These are phyloP conservation scores for Hylaeus anthracinus DNA, from an alignment of 1,140 invertebrate genomes.

Conservation along the genomic window DNA sequence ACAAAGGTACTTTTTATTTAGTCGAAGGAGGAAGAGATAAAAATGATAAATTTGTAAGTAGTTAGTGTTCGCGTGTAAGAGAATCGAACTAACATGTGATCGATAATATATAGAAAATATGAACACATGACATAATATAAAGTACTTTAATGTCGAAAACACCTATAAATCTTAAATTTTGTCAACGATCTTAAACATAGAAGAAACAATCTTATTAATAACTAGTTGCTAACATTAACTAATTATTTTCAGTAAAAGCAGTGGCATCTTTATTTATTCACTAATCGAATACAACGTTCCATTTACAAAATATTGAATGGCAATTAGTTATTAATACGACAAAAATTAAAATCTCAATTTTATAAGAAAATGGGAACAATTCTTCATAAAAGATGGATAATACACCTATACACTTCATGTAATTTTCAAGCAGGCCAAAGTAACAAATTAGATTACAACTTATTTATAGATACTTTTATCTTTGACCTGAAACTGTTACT, in stretches of 20 bases:
- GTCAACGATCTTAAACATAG: slow-evolving; percentile 39
- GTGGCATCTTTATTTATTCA: slow-evolving; percentile 51
- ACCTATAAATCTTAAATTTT: slow-evolving; percentile 42
- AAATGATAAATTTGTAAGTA: not conserved
- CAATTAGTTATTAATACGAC: slow-evolving; percentile 53
- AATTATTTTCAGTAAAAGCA: slow-evolving; percentile 51
- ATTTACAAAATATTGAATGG: slow-evolving; percentile 45
- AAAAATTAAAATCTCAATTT: slow-evolving; percentile 51
- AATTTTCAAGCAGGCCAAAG: slow-evolving; percentile 55
- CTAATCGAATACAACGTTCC: slow-evolving; percentile 50
- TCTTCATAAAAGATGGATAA: slow-evolving; percentile 55
- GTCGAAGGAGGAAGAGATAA: slow-evolving; percentile 17
- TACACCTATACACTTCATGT: slow-evolving; percentile 53
- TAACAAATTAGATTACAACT: slow-evolving; percentile 55
- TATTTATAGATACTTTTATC: slow-evolving; percentile 50
- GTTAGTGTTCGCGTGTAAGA: not conserved
- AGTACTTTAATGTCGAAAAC: slow-evolving; percentile 51
- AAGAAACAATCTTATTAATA: slow-evolving; percentile 49
- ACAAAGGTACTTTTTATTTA: slow-evolving; percentile 59
- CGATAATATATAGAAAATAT: not conserved
- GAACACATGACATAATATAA: slow-evolving; percentile 50
- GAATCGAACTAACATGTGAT: not conserved
- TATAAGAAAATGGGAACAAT: slow-evolving; percentile 53
- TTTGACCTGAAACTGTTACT: slow-evolving; percentile 59
- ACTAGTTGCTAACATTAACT: slow-evolving; percentile 49